A percentile compares a stretch with the other conserved stretches of the same genome.
phyloP scores from a whole-genome alignment of 2,888 invertebrate species.

The Phorcus lineatus region DNA sequence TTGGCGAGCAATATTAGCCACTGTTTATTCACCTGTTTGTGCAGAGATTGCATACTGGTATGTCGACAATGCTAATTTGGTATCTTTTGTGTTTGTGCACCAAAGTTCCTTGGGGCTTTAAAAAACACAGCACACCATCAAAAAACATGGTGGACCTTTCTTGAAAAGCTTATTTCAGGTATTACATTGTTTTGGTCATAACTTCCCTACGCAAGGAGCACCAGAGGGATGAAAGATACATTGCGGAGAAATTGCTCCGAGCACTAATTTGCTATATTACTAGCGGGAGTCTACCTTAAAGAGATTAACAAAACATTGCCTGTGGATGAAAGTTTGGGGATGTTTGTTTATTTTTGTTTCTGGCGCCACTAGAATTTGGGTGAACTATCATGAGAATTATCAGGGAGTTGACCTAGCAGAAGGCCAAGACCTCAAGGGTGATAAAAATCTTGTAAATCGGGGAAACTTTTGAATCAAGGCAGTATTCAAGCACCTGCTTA shows the following conservation, averaged over 20 bases:
- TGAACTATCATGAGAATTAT: conserved; percentile 23
- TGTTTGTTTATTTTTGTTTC: conserved; percentile 30
- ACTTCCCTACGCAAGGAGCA: not conserved
- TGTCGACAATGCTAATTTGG: conserved; percentile 28
- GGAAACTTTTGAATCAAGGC: not conserved
- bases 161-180: conserved; percentile 1
- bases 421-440: conserved; percentile 13
- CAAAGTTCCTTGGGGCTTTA: conserved; percentile 19
- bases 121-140: conserved; percentile 13
- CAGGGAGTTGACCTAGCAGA: conserved; percentile 20
- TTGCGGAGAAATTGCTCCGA: conserved; percentile 3
- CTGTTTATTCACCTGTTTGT: conserved; percentile 25
- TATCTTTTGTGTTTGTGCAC: conserved; percentile 28
- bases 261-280: conserved; percentile 24
- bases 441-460: conserved; percentile 22
- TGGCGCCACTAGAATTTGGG: conserved; percentile 29
- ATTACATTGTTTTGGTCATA: conserved; percentile 17
- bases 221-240: conserved; percentile 18
- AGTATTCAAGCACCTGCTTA: conserved; percentile 18
- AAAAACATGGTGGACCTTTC: conserved; percentile 20
- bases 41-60: conserved; percentile 22
- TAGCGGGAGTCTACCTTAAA: conserved; percentile 25
- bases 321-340: conserved; percentile 26
- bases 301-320: conserved; percentile 31
- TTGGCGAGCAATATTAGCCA: conserved; percentile 9